These are phyloP conservation scores for Carcinoscorpius rotundicauda DNA, from an alignment of 1,140 invertebrate genomes.

Conservation along the genomic window DNA sequence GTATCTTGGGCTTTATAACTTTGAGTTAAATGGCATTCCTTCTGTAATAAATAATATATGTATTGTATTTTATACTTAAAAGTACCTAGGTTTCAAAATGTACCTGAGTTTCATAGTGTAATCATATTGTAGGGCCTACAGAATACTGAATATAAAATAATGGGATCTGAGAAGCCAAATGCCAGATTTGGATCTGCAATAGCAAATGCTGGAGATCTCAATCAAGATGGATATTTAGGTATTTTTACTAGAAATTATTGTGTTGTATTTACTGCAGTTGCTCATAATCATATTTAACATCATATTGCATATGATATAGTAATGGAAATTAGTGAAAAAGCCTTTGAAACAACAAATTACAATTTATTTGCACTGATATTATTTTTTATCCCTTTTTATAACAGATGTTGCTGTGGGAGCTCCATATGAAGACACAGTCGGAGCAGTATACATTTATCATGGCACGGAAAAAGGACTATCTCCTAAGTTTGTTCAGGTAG, in stretches of 20 bases:
- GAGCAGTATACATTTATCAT: constrained; percentile 42
- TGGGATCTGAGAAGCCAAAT: constrained; percentile 6
- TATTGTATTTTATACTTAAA: too few relatives aligned
- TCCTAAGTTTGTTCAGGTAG: constrained; percentile 21
- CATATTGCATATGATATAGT: too few relatives aligned
- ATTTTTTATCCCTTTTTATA: background rate
- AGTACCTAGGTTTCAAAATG: too few relatives aligned
- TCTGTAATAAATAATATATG: background rate
- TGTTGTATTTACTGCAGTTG: too few relatives aligned
- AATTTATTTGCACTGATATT: constrained; percentile 7
- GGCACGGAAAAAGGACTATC: constrained; percentile 30
- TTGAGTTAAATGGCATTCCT: too few relatives aligned
- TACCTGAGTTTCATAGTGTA: too few relatives aligned
- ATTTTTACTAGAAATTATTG: too few relatives aligned
- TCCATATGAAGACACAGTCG: constrained; percentile 40
- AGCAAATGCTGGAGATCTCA: constrained; percentile 36
- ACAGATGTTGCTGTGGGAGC: constrained; percentile 41
- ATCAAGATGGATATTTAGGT: constrained; percentile 33
- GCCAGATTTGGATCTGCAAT: constrained; percentile 39
- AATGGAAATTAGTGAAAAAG: too few relatives aligned
- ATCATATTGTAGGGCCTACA: too few relatives aligned
- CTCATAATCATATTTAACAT: too few relatives aligned
- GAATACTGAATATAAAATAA: too few relatives aligned
- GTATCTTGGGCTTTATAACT: too few relatives aligned
- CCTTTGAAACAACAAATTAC: background rate